These are phyloP conservation scores for Hydractinia symbiolongicarpus DNA, from an alignment of 30 jellyfish, hydroid and myxozoan species.

Conservation along the genomic window DNA sequence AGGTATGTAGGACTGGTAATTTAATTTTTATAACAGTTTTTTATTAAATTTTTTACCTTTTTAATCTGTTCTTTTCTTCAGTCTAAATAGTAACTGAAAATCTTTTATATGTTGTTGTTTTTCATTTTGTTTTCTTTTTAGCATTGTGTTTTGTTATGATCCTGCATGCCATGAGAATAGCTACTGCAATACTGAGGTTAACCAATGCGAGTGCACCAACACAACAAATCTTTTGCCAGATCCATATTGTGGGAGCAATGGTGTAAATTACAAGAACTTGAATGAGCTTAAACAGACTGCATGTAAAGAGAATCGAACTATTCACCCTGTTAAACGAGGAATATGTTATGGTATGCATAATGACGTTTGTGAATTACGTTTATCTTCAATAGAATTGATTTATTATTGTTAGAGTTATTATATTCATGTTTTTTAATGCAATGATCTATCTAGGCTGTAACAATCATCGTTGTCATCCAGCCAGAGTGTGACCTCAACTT, in stretches of 20 bases:
- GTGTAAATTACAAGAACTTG: not conserved
- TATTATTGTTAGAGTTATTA: no score
- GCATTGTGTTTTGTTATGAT: not conserved
- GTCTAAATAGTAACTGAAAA: not conserved
- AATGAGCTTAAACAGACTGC: not conserved
- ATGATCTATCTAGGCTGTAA: not conserved
- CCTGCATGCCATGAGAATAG: not conserved
- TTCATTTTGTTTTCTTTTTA: not conserved
- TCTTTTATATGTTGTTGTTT: not conserved
- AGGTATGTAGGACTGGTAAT: no score
- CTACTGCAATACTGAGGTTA: not conserved
- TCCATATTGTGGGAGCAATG: constrained; percentile 12
- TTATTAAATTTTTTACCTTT: no score
- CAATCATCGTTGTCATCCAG: not conserved
- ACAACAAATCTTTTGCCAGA: not conserved
- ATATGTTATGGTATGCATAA: not conserved
- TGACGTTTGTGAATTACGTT: no score
- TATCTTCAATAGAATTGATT: no score
- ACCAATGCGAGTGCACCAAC: constrained; percentile 12
- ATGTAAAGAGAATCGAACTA: not conserved
- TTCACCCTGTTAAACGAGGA: constrained; percentile 3
- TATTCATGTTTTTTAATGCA: no score
- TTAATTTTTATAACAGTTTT: no score
- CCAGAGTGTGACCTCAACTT: not conserved
- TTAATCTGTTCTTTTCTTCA: no score